Conservation (phyloP, 2,888 invertebrate genomes). For the Ornithoptera alexandrae region DNA sequence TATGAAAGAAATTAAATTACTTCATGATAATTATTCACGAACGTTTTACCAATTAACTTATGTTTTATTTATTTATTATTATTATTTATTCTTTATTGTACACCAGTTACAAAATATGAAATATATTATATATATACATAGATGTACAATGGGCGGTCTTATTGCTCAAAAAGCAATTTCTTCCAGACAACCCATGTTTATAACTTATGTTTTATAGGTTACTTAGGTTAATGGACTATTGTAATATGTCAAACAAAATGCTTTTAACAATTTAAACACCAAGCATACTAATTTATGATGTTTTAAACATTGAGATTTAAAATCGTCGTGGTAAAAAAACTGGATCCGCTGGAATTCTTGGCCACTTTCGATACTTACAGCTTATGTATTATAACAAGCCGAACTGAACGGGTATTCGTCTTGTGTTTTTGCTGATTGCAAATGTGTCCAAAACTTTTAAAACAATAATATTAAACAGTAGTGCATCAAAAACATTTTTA, state of each 20-base stretch:
- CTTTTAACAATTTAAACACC: neutral
- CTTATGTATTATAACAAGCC: conserved; percentile 25
- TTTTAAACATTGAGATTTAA: conserved; percentile 6
- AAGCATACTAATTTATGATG: neutral
- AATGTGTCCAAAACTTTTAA: conserved; percentile 28
- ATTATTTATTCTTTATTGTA: no score
- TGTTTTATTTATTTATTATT: no score
- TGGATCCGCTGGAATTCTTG: conserved; percentile 37
- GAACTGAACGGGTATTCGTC: conserved; percentile 33
- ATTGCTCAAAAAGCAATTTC: no score
- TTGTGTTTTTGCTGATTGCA: conserved; percentile 25
- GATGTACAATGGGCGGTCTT: neutral
- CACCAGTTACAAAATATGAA: no score
- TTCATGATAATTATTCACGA: neutral
- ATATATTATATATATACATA: no score
- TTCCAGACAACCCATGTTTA: no score
- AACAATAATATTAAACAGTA: conserved; percentile 19
- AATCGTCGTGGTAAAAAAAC: conserved; percentile 30
- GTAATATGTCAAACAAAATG: neutral
- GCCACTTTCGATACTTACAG: conserved; percentile 38
- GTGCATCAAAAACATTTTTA: conserved; percentile 4
- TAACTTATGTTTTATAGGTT: no score
- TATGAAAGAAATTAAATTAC: neutral
- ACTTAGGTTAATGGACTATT: no score
- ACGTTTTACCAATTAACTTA: no score